phyloP scores from a whole-genome alignment of 2,113 vertebrate species.

The Silurus glanis region DNA sequence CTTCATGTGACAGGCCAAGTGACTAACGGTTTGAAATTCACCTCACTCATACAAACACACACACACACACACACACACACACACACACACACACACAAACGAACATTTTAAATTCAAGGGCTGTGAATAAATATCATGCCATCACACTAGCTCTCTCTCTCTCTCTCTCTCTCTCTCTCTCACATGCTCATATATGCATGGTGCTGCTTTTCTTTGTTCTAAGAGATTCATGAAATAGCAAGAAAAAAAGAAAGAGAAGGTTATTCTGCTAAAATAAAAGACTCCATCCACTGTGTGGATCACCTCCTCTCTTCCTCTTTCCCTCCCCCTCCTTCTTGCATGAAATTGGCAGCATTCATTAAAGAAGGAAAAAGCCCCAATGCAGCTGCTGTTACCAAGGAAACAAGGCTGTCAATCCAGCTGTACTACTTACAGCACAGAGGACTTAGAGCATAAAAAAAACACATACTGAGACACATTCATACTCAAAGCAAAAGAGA shows the following conservation, averaged over 20 bases:
- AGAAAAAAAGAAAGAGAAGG: constrained; percentile 4
- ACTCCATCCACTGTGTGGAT: constrained; percentile 52
- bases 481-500: not conserved
- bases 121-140: not conserved
- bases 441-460: constrained; percentile 46
- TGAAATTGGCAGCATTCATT: constrained; percentile 35
- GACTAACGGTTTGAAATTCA: constrained; percentile 3
- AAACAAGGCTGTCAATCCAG: constrained; percentile 51
- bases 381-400: constrained; percentile 58
- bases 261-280: constrained; percentile 51
- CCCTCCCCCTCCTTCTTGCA: constrained; percentile 12
- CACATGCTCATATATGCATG: not conserved
- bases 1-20: constrained; percentile 14
- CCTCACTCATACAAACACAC: not conserved
- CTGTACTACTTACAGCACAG: constrained; percentile 37
- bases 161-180: not conserved
- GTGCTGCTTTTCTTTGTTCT: constrained; percentile 41
- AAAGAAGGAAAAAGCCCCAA: constrained; percentile 40
- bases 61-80: not conserved
- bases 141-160: not conserved
- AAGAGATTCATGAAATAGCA: constrained; percentile 23
- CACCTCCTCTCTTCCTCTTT: not conserved
- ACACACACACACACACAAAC: not conserved
- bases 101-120: not conserved
- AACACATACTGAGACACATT: constrained; percentile 8